phyloP scores from a whole-genome alignment of 2,888 invertebrate genomes.

The Ferdinandea cuprea region DNA sequence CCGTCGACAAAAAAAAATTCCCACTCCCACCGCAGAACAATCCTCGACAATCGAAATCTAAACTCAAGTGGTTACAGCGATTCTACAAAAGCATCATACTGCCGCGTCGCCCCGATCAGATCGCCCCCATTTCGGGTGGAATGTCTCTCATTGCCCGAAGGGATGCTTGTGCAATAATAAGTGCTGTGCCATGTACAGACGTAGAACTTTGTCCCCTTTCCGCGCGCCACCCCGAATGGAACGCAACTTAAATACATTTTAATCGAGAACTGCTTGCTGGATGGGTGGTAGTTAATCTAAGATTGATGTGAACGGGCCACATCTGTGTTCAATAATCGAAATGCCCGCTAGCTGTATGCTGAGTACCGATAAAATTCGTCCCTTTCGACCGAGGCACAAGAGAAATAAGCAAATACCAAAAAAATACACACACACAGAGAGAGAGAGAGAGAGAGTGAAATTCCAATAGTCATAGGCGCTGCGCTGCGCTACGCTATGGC shows the following conservation, averaged over 20 bases:
- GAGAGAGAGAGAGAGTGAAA: too few species aligned
- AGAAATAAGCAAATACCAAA: slow-evolving; percentile 40
- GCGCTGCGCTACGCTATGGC: too few species aligned
- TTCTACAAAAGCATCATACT: slow-evolving; percentile 9
- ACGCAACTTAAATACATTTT: slow-evolving; percentile 71
- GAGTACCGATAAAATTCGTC: slow-evolving; percentile 64
- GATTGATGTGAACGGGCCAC: slow-evolving; percentile 73
- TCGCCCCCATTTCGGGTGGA: neutral
- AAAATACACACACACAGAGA: slow-evolving; percentile 7
- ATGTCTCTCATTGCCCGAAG: slow-evolving; percentile 35
- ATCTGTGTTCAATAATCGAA: slow-evolving; percentile 74
- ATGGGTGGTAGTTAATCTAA: slow-evolving; percentile 70
- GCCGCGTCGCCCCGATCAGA: neutral
- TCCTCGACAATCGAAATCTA: slow-evolving; percentile 26
- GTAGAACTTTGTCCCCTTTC: too few species aligned
- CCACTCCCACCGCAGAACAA: slow-evolving; percentile 7
- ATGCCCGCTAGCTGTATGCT: slow-evolving; percentile 70
- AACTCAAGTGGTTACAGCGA: slow-evolving; percentile 48
- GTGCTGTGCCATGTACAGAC: slow-evolving; percentile 67
- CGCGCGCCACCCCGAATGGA: slow-evolving; percentile 23
- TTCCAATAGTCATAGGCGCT: slow-evolving; percentile 39
- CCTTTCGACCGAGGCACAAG: slow-evolving; percentile 18
- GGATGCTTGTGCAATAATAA: slow-evolving; percentile 57
- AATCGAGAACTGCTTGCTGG: slow-evolving; percentile 61
- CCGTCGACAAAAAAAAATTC: slow-evolving; percentile 17